Conservation (phyloP, 2,888 invertebrate genomes). For the Mythimna albipuncta region DNA sequence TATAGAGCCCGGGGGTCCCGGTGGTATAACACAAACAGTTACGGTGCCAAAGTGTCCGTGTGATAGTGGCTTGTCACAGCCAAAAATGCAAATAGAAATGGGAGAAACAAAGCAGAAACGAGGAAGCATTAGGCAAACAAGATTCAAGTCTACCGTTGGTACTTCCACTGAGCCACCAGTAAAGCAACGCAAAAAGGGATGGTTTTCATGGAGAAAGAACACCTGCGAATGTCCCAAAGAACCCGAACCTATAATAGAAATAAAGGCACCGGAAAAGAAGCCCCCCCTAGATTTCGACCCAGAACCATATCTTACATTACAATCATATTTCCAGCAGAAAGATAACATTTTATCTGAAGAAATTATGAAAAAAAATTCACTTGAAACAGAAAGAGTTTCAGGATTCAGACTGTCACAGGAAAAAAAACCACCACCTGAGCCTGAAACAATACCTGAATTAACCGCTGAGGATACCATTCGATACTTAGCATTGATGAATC, state of each 20-base stretch:
- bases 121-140: constrained; percentile 22
- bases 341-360: neutral
- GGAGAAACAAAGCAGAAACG: constrained; percentile 22
- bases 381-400: constrained; percentile 74
- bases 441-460: neutral
- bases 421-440: constrained; percentile 44
- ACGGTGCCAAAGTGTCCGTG: neutral
- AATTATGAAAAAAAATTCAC: constrained; percentile 68
- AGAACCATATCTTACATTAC: neutral
- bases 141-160: constrained; percentile 25
- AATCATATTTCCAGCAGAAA: neutral
- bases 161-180: constrained; percentile 30
- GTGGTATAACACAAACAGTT: neutral
- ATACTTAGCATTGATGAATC: constrained; percentile 71
- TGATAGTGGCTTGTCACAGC: neutral
- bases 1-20: neutral
- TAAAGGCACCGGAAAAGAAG: neutral
- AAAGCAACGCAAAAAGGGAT: constrained; percentile 29
- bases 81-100: constrained; percentile 7
- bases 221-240: constrained; percentile 66
- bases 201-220: constrained; percentile 51
- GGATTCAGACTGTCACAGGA: constrained; percentile 71
- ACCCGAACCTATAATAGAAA: constrained; percentile 10
- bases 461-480: constrained; percentile 64
- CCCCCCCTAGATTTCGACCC: constrained; percentile 11